Base-by-base conservation (phyloP, 2,797 vertebrate genomes). In the Pteronotus mesoamericanus region DNA sequence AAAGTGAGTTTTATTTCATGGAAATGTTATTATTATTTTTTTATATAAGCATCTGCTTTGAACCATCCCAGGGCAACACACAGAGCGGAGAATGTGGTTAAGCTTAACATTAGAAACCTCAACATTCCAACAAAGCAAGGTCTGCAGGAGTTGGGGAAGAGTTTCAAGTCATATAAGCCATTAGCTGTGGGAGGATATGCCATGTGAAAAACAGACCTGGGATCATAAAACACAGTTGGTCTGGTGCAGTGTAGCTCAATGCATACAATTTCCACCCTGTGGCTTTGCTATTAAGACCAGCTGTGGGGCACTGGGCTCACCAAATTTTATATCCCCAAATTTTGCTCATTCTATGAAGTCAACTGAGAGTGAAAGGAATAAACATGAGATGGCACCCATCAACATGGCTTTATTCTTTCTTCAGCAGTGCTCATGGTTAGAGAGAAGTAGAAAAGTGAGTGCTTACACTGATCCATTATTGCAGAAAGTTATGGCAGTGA, bases 71-170 rank as follows among this genome's bases (percentile, higher is more conserved):
- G 57, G 82, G 34, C 26, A 86, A 82, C 72, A 80, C 34, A 72
- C 26, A 88, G 86, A 80, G 32, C 48, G 37, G 44, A 91, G 71
- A 93, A 92, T 42, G 18, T 97, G 92, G 84, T 93, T 93, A 59
- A 75, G 68, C 97, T 95, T 94, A 97, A n/a, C 68, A 10, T 94
- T 85, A 72, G 39, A 86, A 93, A 74, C 68, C 74, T 93, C 57
- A 57, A 11, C 78, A 94, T 95, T 96, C 87, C 91, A 89, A 37
- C 19, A 75, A 15, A 94, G 57, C 16, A 91, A 91, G 53, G 57
- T 68, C 82, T 74, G 64, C 5, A 92, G 82, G 64, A 91, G 77
- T 15, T 5, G 14, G 34, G 57, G 29, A 22, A 57, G 69, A 32
- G 9, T 71, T 83, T 94, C 82, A 82, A 85, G 66, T 92, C 86